Conservation (phyloP, 2,113 vertebrate genomes). For the Synodontis membranacea region DNA sequence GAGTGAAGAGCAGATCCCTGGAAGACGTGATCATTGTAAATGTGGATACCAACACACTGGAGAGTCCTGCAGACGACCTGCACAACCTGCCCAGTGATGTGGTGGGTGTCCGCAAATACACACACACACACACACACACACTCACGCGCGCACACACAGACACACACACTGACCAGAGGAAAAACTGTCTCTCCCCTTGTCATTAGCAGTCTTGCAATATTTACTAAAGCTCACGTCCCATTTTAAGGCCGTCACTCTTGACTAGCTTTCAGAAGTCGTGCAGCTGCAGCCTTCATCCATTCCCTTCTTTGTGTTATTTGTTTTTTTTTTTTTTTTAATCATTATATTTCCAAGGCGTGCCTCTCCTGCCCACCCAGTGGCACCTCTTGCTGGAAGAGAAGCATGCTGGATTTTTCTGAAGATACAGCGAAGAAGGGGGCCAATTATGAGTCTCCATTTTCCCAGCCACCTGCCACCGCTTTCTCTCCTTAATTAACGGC, state of each 20-base stretch:
- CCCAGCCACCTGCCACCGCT: conserved; percentile 92
- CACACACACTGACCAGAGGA: conserved; percentile 23
- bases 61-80: conserved; percentile 92
- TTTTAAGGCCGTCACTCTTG: conserved; percentile 66
- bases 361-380: conserved; percentile 91
- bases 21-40: conserved; percentile 96
- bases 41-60: conserved; percentile 93
- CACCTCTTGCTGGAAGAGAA: conserved; percentile 75
- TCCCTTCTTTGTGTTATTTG: conserved; percentile 71
- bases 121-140: conserved; percentile 28
- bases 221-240: conserved; percentile 57
- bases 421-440: conserved; percentile 85
- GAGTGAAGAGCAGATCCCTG: conserved; percentile 85
- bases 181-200: conserved; percentile 51
- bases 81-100: conserved; percentile 89
- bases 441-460: conserved; percentile 91
- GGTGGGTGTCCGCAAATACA: conserved; percentile 66
- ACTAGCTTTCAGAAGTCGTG: conserved; percentile 69
- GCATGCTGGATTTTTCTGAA: conserved; percentile 69
- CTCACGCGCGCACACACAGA: conserved; percentile 22
- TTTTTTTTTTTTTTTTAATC: conserved; percentile 85
- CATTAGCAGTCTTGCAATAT: conserved; percentile 68
- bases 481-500: conserved; percentile 95
- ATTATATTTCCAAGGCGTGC: conserved; percentile 88
- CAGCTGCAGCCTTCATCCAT: conserved; percentile 81